A percentile compares a stretch with the other conserved stretches of the same genome.
These are phyloP conservation scores for Lasioglossum figueresi DNA, from an alignment of 2,888 invertebrate genomes.

Conservation along the genomic window DNA sequence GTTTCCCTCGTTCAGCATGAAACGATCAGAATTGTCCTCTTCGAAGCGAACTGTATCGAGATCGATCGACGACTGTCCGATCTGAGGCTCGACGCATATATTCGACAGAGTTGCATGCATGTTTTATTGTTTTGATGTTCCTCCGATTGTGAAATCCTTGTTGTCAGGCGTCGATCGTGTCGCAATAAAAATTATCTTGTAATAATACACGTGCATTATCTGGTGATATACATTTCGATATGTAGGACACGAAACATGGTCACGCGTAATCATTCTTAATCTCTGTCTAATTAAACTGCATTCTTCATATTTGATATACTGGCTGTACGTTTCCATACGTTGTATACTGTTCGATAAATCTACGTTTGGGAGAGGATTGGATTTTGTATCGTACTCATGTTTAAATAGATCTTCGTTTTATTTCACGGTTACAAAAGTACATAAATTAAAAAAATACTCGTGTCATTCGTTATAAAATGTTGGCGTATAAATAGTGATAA, in stretches of 20 bases:
- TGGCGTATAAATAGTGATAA: not conserved
- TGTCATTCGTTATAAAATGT: not conserved
- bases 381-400: not conserved
- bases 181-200: slow-evolving; percentile 23
- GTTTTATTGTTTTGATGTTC: slow-evolving; percentile 40
- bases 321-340: not conserved
- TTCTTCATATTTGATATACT: not conserved
- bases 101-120: slow-evolving; percentile 32
- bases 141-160: slow-evolving; percentile 44
- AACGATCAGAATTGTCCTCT: not conserved
- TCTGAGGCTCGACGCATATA: slow-evolving; percentile 20
- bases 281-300: not conserved
- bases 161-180: slow-evolving; percentile 31
- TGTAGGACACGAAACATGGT: slow-evolving; percentile 16
- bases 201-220: not conserved
- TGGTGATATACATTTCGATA: slow-evolving; percentile 17
- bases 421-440: slow-evolving; percentile 6
- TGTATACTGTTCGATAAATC: not conserved
- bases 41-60: slow-evolving; percentile 30
- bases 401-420: not conserved
- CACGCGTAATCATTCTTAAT: not conserved
- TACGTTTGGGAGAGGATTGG: not conserved
- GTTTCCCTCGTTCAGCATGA: not conserved
- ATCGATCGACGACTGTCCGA: slow-evolving; percentile 49
- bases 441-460: slow-evolving; percentile 5